Evolutionary conservation across 2,113 vertebrate species (phyloP).

Genomic region (Scophthalmus maximus): DNA sequence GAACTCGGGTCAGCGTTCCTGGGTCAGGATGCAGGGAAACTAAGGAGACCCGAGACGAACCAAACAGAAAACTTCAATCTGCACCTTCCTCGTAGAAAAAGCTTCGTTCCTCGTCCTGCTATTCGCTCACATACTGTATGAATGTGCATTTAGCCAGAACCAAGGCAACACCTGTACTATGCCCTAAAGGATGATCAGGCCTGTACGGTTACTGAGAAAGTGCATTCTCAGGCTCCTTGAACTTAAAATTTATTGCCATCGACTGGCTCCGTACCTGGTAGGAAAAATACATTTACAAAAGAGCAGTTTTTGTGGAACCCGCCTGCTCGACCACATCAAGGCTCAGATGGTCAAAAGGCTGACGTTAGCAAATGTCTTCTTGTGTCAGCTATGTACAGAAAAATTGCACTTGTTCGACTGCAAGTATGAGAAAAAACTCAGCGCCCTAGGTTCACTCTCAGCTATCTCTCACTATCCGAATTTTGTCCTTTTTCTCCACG

Average conservation of each 20-base stretch:
- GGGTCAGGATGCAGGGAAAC: slow-evolving; percentile 5
- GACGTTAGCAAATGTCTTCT: slow-evolving; percentile 32
- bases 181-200: slow-evolving; percentile 1
- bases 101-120: slow-evolving; percentile 31
- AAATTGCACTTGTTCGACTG: slow-evolving; percentile 79
- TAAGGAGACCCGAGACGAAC: slow-evolving; percentile 21
- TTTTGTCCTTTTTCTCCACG: slow-evolving; percentile 3
- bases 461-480: background rate
- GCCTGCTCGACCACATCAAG: slow-evolving; percentile 44
- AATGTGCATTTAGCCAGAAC: slow-evolving; percentile 26
- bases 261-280: slow-evolving; percentile 43
- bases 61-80: slow-evolving; percentile 29
- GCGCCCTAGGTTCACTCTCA: slow-evolving; percentile 2
- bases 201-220: slow-evolving; percentile 32
- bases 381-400: slow-evolving; percentile 60
- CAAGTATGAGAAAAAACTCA: slow-evolving; percentile 33
- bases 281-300: slow-evolving; percentile 60
- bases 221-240: slow-evolving; percentile 20
- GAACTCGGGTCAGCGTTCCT: slow-evolving; percentile 1
- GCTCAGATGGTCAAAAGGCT: slow-evolving; percentile 55
- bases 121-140: slow-evolving; percentile 14
- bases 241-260: slow-evolving; percentile 50
- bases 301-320: too few species aligned
- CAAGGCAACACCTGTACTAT: background rate
- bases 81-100: slow-evolving; percentile 28